Evolutionary conservation across 2,113 vertebrate genomes (phyloP), one percentile per base, ranked within the genome.

Genomic region (Cathartes aura): DNA sequence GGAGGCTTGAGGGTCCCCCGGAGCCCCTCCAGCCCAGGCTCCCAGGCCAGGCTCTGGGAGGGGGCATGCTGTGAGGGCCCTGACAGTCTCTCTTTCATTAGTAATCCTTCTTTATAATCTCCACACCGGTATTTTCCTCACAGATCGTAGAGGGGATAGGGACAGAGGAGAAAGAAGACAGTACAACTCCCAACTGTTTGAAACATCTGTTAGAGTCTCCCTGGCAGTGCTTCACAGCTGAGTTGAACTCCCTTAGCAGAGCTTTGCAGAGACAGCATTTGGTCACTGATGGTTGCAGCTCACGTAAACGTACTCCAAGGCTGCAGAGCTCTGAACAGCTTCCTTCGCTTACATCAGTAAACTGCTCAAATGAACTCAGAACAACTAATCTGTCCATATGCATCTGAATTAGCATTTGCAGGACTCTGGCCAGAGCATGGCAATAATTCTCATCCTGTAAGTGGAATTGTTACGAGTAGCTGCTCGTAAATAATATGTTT

Each of bases 231-330:
- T 95, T 23, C 55, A 47, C 11, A 8, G 23, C 16, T 5, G 40
- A 42, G n/a, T 20, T 9, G 53, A 88, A 27, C 10, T 78, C n/a
- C 12, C 29, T 16, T 12, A 59, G 82, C 48, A 63, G 42, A 92
- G 15, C 20, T 90, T 55, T 38, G 2, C 36, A 40, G 82, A 58
- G 34, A 4, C 6, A 24, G 29, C 5, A 9, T 55, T 67, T 63
- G 8, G 50, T 47, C 50, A 34, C 50, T 67, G 67, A 9, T 73
- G 22, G 23, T 73, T 89, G 56, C 79, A 78, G 30, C 22, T 90
- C 23, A 34, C 0, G 0, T 34, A 56, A 59, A 60, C 0, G 0
- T 26, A 12, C 23, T 78, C 29, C 42, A 63, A 59, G 20, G 67
- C 42, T 76, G 40, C 63, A 60, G 68, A 89, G 20, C 32, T 93